These are phyloP conservation scores for Gryllus bimaculatus DNA, from an alignment of 1,140 invertebrate genomes.

Conservation along the genomic window DNA sequence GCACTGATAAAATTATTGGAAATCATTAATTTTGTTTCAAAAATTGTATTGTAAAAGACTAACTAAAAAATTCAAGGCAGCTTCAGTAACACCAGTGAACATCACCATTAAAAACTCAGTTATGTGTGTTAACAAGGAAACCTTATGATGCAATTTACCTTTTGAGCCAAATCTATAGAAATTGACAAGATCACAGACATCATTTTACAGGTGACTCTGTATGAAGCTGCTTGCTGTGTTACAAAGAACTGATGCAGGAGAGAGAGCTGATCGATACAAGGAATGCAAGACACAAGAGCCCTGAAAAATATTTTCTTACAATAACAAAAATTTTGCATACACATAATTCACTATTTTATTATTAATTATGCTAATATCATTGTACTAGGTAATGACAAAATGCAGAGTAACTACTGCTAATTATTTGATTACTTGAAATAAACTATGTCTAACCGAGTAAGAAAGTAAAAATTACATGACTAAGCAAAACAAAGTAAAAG, in stretches of 20 bases:
- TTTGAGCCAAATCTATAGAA: constrained; percentile 73
- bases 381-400: too few relatives aligned
- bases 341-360: background rate
- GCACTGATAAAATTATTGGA: constrained; percentile 41
- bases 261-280: constrained; percentile 70
- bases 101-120: too few relatives aligned
- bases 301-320: constrained; percentile 30
- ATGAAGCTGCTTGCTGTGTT: constrained; percentile 60
- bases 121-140: background rate
- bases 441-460: too few relatives aligned
- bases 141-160: constrained; percentile 39
- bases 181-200: constrained; percentile 71
- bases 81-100: too few relatives aligned
- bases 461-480: too few relatives aligned
- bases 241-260: constrained; percentile 68
- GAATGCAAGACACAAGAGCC: constrained; percentile 36
- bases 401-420: too few relatives aligned
- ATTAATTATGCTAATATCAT: too few relatives aligned
- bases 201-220: constrained; percentile 72
- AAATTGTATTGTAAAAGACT: too few relatives aligned
- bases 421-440: too few relatives aligned
- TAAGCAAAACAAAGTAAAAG: too few relatives aligned
- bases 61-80: too few relatives aligned
- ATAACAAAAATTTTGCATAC: constrained; percentile 25
- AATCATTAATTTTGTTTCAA: too few relatives aligned